phyloP scores from a whole-genome alignment of 2,888 invertebrate genomes.

The Lycia hirtaria region DNA sequence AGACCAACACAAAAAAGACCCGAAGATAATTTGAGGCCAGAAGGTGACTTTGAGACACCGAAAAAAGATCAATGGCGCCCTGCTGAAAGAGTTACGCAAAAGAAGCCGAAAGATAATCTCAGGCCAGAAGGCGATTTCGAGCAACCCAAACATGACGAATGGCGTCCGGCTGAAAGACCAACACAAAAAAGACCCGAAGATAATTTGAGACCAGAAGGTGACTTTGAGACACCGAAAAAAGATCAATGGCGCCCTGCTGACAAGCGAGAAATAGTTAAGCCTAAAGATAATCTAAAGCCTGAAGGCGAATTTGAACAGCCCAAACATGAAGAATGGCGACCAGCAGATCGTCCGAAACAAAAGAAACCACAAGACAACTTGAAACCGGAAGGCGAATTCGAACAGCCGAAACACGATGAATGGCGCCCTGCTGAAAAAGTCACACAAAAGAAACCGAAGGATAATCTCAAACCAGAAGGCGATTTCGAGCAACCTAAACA shows the following conservation, averaged over 20 bases:
- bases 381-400: conserved; percentile 86
- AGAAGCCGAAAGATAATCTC: conserved; percentile 77
- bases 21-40: conserved; percentile 83
- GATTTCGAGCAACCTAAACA: conserved; percentile 59
- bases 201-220: conserved; percentile 78
- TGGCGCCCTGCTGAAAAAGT: conserved; percentile 72
- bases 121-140: conserved; percentile 80
- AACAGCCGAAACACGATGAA: conserved; percentile 78
- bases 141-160: conserved; percentile 54
- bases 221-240: conserved; percentile 64
- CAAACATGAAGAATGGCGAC: conserved; percentile 65
- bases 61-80: conserved; percentile 62
- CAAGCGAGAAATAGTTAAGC: conserved; percentile 65
- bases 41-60: conserved; percentile 83
- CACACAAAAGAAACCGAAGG: conserved; percentile 70
- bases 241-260: conserved; percentile 78
- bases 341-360: conserved; percentile 61
- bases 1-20: conserved; percentile 64
- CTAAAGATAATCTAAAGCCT: conserved; percentile 73
- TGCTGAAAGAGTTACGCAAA: conserved; percentile 60
- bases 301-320: conserved; percentile 58
- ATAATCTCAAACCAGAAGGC: conserved; percentile 71
- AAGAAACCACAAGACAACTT: conserved; percentile 70
- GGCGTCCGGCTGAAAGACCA: conserved; percentile 77
- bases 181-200: conserved; percentile 72